Conservation (phyloP, 2,113 vertebrate genomes). For the Burhinus bistriatus region DNA sequence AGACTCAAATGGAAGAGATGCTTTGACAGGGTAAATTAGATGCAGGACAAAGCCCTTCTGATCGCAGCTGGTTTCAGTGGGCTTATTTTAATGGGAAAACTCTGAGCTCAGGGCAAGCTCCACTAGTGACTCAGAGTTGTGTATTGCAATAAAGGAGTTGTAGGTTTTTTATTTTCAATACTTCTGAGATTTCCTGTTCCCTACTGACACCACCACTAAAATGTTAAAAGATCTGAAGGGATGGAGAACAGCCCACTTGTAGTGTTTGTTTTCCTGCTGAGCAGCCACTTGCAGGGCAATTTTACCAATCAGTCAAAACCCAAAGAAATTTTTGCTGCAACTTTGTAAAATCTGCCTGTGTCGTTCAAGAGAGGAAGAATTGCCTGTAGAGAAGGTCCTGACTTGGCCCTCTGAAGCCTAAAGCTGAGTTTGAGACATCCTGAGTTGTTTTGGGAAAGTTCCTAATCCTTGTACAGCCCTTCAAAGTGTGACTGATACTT, state of each 20-base stretch:
- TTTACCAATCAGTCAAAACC: neutral
- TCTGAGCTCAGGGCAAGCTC: neutral
- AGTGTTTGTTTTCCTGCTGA: neutral
- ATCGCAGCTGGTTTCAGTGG: neutral
- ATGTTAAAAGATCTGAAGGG: neutral
- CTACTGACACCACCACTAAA: neutral
- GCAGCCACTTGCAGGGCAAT: neutral
- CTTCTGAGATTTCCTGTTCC: neutral
- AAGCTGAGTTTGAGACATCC: neutral
- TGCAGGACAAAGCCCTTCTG: neutral
- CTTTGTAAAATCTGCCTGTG: neutral
- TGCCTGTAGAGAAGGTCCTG: neutral
- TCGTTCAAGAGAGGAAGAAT: neutral
- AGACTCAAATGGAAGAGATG: neutral
- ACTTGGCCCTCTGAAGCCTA: neutral
- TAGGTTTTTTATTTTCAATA: neutral
- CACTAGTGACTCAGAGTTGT: neutral
- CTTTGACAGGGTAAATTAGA: conserved; percentile 1
- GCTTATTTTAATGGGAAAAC: neutral
- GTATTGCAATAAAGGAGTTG: neutral
- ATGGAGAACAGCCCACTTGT: neutral
- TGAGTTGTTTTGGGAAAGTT: neutral
- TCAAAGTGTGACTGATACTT: neutral
- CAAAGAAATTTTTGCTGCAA: neutral
- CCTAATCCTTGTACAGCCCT: neutral